Conservation (phyloP, 2,888 invertebrate genomes). For the Nymphalis urticae region DNA sequence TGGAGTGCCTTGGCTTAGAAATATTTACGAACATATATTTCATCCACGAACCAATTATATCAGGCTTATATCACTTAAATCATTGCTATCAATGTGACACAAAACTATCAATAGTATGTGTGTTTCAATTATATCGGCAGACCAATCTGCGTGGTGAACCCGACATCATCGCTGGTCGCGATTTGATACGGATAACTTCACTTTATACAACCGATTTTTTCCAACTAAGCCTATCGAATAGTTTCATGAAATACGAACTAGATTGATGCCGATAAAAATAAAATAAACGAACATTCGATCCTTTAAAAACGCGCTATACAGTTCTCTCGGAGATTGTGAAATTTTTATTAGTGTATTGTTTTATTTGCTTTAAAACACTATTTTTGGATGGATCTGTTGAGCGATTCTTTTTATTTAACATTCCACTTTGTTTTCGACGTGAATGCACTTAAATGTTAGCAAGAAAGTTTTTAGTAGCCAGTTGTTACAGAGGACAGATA, state of each 20-base stretch:
- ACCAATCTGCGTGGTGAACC: conserved; percentile 29
- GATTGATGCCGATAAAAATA: conserved; percentile 14
- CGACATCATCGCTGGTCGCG: conserved; percentile 7
- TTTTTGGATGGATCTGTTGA: too few species aligned
- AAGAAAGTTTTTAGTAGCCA: too few species aligned
- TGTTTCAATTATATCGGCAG: neutral
- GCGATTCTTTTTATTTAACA: too few species aligned
- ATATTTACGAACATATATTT: too few species aligned
- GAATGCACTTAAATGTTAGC: too few species aligned
- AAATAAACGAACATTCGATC: conserved; percentile 6
- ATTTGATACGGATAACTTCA: conserved; percentile 31
- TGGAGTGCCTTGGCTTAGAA: too few species aligned
- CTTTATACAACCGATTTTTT: conserved; percentile 32
- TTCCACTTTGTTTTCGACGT: too few species aligned
- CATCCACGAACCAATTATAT: too few species aligned
- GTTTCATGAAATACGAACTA: conserved; percentile 22
- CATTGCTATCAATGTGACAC: too few species aligned
- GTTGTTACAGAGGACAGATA: too few species aligned
- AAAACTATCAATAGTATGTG: too few species aligned
- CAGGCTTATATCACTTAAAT: too few species aligned
- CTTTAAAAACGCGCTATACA: conserved; percentile 2
- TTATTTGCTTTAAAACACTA: conserved; percentile 6
- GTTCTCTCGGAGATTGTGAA: conserved; percentile 3
- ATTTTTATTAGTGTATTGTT: conserved; percentile 5
- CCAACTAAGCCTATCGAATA: conserved; percentile 31